Evolutionary conservation across 2,113 vertebrate species (phyloP), one percentile per base, ranked within the genome.

Genomic region (Nycticryphes semicollaris): DNA sequence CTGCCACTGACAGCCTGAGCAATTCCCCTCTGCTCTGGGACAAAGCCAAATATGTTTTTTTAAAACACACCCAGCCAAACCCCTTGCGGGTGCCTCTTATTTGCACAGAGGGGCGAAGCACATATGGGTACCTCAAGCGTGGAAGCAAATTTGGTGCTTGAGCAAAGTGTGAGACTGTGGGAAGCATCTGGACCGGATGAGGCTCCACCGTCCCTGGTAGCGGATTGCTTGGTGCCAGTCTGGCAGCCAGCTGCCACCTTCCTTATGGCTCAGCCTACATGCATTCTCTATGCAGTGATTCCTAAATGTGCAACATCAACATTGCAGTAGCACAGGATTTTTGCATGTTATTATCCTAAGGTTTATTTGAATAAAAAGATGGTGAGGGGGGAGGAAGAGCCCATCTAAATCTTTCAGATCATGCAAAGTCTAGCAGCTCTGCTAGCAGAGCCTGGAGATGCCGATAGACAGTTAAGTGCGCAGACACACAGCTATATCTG

Each of bases 261-360:
- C 95, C 94, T 83, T 97, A 87, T 97, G 94, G 93, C 93, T 95
- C 94, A 95, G 96, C 96, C 95, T 80, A 96, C 95, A 74, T 84
- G 93, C 94, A 93, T 62, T 90, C 95, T 87, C 95, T 90, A 85
- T 85, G 95, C 96, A 59, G 47, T 4, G 68, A 63, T 82, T 90
- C 35, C 93, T 37, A 37, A 91, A 91, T 41, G 96, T 96, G 94
- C 95, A 83, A 94, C 89, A 96, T 90, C 96, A 96, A 95, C 96
- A 96, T 76, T 91, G 90, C 94, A 89, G 94, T 21, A 96, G 95
- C 87, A 80, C 41, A 92, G 92, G 83, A 79, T 57, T 63, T 80
- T 72, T 94, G 96, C 96, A 96, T 97, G 87, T 96, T 84, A 81
- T 95, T 94, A 95, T 94, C 93, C 94, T 22, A 17, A 28, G 90